Percentiles rank a stretch among this genome's conserved stretches.
These are phyloP conservation scores for Pelagia noctiluca DNA, from an alignment of 30 jellyfish, hydroid and myxozoan species.

Conservation along the genomic window DNA sequence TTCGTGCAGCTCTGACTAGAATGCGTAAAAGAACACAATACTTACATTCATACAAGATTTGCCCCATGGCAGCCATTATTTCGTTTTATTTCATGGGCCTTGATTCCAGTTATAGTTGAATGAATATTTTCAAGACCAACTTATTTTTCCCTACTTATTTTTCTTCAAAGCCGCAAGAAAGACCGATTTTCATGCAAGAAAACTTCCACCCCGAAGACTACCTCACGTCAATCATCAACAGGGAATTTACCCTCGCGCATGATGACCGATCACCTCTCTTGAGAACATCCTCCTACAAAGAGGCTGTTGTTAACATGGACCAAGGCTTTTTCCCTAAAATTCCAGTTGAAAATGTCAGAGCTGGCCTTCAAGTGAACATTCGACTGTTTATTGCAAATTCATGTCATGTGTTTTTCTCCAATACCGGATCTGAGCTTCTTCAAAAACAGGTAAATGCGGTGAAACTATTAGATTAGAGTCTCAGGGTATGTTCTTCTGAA, in stretches of 20 bases:
- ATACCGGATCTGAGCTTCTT: slow-evolving; percentile 70
- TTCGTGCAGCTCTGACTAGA: no score
- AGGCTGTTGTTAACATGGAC: slow-evolving; percentile 90
- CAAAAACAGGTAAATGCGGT: slow-evolving; percentile 76
- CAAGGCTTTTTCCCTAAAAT: slow-evolving; percentile 79
- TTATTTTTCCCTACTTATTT: no score
- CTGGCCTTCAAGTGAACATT: slow-evolving; percentile 92
- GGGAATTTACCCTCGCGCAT: slow-evolving; percentile 21
- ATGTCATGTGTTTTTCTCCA: slow-evolving; percentile 81
- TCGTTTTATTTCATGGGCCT: no score
- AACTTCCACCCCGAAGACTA: slow-evolving; percentile 42
- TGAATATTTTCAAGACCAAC: no score
- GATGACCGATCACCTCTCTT: slow-evolving; percentile 79
- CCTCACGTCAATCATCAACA: slow-evolving; percentile 13
- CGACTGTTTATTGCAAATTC: slow-evolving; percentile 84
- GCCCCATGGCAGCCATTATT: no score
- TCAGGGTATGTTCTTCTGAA: no score
- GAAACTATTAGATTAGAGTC: no score
- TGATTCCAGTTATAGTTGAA: no score
- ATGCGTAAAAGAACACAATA: no score
- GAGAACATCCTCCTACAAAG: slow-evolving; percentile 97
- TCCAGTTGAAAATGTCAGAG: slow-evolving; percentile 88
- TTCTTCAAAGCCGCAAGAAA: slow-evolving; percentile 50
- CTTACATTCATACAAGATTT: no score
- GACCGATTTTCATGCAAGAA: slow-evolving; percentile 94